A percentile compares a stretch with the other conserved stretches of the same genome.
phyloP scores from a whole-genome alignment of 30 jellyfish, hydroid and myxozoan genomes.

The Hydractinia symbiolongicarpus region DNA sequence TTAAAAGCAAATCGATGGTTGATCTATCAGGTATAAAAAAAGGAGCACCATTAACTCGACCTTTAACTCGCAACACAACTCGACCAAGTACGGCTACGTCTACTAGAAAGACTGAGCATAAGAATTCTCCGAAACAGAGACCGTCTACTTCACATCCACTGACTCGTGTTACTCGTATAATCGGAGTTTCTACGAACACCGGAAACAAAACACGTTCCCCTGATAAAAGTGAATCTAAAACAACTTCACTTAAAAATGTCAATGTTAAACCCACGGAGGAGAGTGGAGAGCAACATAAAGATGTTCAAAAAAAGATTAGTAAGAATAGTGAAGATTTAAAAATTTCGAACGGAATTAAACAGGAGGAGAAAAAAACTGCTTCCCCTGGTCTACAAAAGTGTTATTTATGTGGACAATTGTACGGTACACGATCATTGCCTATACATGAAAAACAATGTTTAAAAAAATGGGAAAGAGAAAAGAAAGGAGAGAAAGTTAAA shows the following conservation, averaged over 20 bases:
- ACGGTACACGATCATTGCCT: constrained; percentile 39
- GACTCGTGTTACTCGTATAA: too few relatives aligned
- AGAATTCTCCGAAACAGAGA: constrained; percentile 4
- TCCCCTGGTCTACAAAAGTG: constrained; percentile 34
- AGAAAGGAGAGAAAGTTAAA: background rate
- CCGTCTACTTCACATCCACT: constrained; percentile 24
- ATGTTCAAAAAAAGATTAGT: background rate
- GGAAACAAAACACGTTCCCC: background rate
- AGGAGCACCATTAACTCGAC: background rate
- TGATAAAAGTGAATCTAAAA: background rate
- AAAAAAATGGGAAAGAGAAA: constrained; percentile 27
- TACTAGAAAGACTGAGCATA: background rate
- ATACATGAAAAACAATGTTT: constrained; percentile 40
- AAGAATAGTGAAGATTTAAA: background rate
- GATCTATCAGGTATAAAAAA: constrained; percentile 9
- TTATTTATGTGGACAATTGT: constrained; percentile 23
- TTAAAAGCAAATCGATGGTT: constrained; percentile 29
- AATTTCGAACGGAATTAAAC: background rate
- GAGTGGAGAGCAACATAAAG: background rate
- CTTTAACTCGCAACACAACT: background rate
- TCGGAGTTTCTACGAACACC: background rate
- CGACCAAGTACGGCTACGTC: constrained; percentile 10
- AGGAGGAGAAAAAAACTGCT: background rate
- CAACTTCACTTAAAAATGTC: background rate
- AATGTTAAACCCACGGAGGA: background rate